These are phyloP conservation scores for Clivina fossor DNA, from an alignment of 2,888 invertebrate species.

Conservation along the genomic window DNA sequence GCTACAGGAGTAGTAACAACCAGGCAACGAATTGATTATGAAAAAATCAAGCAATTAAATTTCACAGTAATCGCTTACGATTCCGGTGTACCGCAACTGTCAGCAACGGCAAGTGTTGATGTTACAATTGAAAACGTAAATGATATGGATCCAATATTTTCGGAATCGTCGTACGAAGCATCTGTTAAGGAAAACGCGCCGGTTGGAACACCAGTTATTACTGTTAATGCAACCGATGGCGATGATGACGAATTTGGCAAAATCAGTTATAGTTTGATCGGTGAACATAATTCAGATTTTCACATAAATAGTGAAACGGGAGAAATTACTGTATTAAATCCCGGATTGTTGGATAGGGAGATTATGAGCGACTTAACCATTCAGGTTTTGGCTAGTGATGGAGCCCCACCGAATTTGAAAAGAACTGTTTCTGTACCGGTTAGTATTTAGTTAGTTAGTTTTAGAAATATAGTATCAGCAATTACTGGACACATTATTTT, in stretches of 20 bases:
- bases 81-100: slow-evolving; percentile 81
- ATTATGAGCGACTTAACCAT: slow-evolving; percentile 68
- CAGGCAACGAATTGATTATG: slow-evolving; percentile 80
- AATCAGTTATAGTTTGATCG: slow-evolving; percentile 75
- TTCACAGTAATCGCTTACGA: slow-evolving; percentile 84
- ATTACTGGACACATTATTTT: slow-evolving; percentile 36
- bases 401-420: slow-evolving; percentile 68
- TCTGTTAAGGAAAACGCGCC: slow-evolving; percentile 75
- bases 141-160: slow-evolving; percentile 83
- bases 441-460: slow-evolving; percentile 44
- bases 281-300: slow-evolving; percentile 74
- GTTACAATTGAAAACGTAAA: slow-evolving; percentile 83
- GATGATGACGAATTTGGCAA: slow-evolving; percentile 80
- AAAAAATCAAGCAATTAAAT: slow-evolving; percentile 71
- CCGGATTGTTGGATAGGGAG: slow-evolving; percentile 78
- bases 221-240: slow-evolving; percentile 73
- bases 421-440: slow-evolving; percentile 76
- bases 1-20: slow-evolving; percentile 80
- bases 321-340: slow-evolving; percentile 72
- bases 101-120: slow-evolving; percentile 73
- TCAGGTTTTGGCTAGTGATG: slow-evolving; percentile 79
- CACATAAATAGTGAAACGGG: slow-evolving; percentile 71
- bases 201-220: slow-evolving; percentile 69
- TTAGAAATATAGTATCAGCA: slow-evolving; percentile 21
- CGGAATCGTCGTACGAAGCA: slow-evolving; percentile 67